phyloP scores from a whole-genome alignment of 2,888 invertebrate species.

The Papilio elwesi region DNA sequence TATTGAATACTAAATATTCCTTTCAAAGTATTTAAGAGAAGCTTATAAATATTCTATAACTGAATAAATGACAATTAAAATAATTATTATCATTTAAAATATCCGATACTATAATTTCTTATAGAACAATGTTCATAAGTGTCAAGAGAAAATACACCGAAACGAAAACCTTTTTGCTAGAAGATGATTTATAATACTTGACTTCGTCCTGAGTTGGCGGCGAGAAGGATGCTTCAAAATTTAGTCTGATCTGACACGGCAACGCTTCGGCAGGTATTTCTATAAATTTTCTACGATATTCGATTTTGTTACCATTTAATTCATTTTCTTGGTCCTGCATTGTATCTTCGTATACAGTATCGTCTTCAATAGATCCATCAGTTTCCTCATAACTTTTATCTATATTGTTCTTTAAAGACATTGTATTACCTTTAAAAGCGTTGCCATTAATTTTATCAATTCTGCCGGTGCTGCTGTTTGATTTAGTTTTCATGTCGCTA shows the following conservation, averaged over 20 bases:
- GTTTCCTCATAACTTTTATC: conserved; percentile 68
- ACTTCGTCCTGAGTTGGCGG: conserved; percentile 79
- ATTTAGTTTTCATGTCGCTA: conserved; percentile 78
- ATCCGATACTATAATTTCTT: not conserved
- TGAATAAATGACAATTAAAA: conserved; percentile 29
- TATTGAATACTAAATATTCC: no score
- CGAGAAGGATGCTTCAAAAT: conserved; percentile 69
- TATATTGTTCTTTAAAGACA: conserved; percentile 45
- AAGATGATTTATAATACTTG: conserved; percentile 73
- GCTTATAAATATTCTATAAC: conserved; percentile 34
- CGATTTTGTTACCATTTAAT: conserved; percentile 61
- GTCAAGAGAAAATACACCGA: conserved; percentile 50
- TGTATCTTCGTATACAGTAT: conserved; percentile 69
- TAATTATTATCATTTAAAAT: not conserved
- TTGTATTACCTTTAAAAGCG: conserved; percentile 40
- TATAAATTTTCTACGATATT: conserved; percentile 67
- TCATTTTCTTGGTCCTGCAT: conserved; percentile 75
- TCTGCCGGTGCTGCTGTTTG: conserved; percentile 57
- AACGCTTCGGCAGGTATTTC: conserved; percentile 72
- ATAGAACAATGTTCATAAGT: conserved; percentile 35
- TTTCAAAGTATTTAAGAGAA: conserved; percentile 22
- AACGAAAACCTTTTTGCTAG: conserved; percentile 50
- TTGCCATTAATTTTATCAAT: conserved; percentile 51
- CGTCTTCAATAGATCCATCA: conserved; percentile 64
- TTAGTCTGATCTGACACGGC: conserved; percentile 71